Evolutionary conservation across 2,797 vertebrate species (phyloP), one percentile per base, ranked within the genome.

Genomic region (Danio aesculapii): DNA sequence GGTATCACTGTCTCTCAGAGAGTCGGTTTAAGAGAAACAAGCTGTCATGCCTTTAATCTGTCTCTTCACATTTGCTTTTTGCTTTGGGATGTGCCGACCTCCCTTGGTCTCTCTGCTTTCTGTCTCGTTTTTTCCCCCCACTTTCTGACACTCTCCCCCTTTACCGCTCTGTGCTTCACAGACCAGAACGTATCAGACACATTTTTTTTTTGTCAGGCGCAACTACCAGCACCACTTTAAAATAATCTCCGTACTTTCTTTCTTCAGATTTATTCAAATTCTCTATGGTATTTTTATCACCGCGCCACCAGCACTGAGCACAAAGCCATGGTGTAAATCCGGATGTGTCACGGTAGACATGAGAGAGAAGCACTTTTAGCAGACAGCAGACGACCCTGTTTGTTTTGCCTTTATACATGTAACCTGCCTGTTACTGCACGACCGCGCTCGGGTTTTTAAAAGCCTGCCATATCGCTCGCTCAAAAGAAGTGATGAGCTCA

Each of bases 11-110:
- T 7, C 6, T 53, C 61, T 49, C 50, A 50, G 41, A 62, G 41
- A 17, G 17, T 14, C 10, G 16, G 0, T 41, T 75, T 53, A 74
- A 79, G 43, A 61, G 77, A 57, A 75, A 64, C 67, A 81, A 58
- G 17, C 72, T 50, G 44, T 53, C 17, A 5, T 68, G 7, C 41
- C 59, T 84, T 74, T 81, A 77, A 84, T 84, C 59, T 77, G 79
- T 68, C 68, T 71, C 55, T 67, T 68, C 41, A 44, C 14, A 68
- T 81, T 46, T 0, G 16, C n/a, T 49, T 61, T 77, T 62, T 57
- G 69, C n/a, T 71, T n/a, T 53, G 43, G 41, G 30, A 49, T 11
- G 16, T 57, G 39, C n/a, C 43, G 41, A 43, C 8, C 47, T 69
- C 14, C 17, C 17, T 63, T 17, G 44, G n/a, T 73, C 41, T 47